Conservation (phyloP, 2,797 vertebrate genomes). For the Phyllotis vaccarum region DNA sequence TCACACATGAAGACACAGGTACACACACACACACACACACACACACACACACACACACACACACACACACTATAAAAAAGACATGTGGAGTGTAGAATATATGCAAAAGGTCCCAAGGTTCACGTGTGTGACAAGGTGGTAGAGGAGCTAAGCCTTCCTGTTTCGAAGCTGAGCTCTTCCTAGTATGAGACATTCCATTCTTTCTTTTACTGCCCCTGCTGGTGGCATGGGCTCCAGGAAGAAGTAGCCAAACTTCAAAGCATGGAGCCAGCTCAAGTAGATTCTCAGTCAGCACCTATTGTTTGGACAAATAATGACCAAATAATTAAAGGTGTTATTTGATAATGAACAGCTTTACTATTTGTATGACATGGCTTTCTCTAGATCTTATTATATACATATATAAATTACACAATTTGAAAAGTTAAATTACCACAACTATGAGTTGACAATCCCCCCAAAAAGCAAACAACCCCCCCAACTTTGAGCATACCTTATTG, state of each 20-base stretch:
- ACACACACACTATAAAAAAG: constrained; percentile 20
- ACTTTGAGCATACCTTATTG: neutral
- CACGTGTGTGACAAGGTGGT: neutral
- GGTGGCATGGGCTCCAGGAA: neutral
- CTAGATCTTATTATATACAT: neutral
- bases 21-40: neutral
- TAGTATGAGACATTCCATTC: neutral
- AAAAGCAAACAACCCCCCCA: neutral
- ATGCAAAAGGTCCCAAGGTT: neutral
- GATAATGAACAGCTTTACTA: neutral
- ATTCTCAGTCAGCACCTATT: neutral
- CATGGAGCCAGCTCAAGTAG: neutral
- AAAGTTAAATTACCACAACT: neutral
- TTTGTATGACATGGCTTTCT: neutral
- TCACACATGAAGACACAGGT: neutral
- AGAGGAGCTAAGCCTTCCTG: neutral
- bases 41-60: neutral
- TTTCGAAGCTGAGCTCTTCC: neutral
- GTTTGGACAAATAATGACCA: neutral
- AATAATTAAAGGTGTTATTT: neutral
- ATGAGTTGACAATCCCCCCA: neutral
- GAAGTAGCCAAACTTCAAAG: neutral
- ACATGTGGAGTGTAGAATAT: neutral
- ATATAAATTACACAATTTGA: neutral
- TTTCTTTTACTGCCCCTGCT: neutral